phyloP scores from a whole-genome alignment of 92 coral and sea anemone genomes.

The Heliopora coerulea region DNA sequence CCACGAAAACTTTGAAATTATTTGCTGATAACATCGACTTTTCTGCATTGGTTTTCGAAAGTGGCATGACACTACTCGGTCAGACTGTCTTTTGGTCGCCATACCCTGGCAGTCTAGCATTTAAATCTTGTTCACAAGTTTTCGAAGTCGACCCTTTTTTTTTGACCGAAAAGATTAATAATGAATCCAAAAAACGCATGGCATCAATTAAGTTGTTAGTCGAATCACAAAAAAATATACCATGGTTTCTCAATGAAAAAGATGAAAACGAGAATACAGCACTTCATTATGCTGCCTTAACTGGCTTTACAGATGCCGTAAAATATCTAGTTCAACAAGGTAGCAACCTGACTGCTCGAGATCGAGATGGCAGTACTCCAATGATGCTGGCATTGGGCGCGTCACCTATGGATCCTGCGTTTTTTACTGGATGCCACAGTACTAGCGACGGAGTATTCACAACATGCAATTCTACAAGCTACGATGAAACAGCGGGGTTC shows the following conservation, averaged over 20 bases:
- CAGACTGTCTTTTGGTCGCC: too few relatives aligned
- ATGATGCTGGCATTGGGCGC: conserved; percentile 44
- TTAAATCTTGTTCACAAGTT: too few relatives aligned
- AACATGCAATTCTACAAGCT: background rate
- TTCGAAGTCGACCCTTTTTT: too few relatives aligned
- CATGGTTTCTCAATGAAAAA: background rate
- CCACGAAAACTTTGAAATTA: too few relatives aligned
- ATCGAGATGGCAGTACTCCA: conserved; percentile 46
- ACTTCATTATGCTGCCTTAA: conserved; percentile 58
- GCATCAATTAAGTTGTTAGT: conserved; percentile 13
- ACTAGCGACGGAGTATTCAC: background rate
- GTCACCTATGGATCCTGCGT: background rate
- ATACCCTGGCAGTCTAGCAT: too few relatives aligned
- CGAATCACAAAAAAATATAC: background rate
- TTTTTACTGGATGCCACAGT: conserved; percentile 3
- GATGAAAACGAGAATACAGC: conserved; percentile 54
- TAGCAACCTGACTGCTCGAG: conserved; percentile 11
- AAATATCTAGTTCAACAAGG: conserved; percentile 33
- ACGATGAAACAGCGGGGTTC: background rate
- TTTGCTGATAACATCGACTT: too few relatives aligned
- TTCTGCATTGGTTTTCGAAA: too few relatives aligned
- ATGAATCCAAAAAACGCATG: conserved; percentile 25
- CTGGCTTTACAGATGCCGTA: conserved; percentile 54
- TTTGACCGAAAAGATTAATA: too few relatives aligned
- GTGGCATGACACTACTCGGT: too few relatives aligned